Percentiles rank a stretch among this genome's conserved stretches.
Evolutionary conservation across 2,797 vertebrate species (phyloP).

Genomic region (Sebastes ruberrimus): DNA sequence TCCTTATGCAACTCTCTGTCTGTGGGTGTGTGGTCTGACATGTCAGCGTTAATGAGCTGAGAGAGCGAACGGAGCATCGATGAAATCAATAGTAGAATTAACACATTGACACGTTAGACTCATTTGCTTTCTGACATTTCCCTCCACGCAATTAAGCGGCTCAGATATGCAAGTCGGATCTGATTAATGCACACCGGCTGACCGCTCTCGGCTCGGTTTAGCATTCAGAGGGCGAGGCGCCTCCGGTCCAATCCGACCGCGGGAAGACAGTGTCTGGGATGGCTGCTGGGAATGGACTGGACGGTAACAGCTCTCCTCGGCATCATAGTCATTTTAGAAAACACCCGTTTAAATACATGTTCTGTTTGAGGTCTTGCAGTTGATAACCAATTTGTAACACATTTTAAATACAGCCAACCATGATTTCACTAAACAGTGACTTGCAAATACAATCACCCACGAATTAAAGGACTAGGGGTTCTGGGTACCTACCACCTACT

Average conservation of each 20-base stretch:
- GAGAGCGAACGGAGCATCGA: slow-evolving; percentile 64
- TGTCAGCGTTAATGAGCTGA: slow-evolving; percentile 76
- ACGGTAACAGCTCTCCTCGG: background rate
- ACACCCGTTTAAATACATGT: background rate
- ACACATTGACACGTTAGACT: slow-evolving; percentile 77
- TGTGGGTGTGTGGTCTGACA: slow-evolving; percentile 40
- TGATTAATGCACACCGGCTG: slow-evolving; percentile 66
- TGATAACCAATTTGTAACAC: background rate
- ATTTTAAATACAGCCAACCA: background rate
- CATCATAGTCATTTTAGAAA: too few species aligned
- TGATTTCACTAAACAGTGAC: background rate
- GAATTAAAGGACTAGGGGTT: background rate
- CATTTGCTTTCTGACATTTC: slow-evolving; percentile 83
- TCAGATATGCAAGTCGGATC: slow-evolving; percentile 77
- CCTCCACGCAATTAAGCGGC: slow-evolving; percentile 74
- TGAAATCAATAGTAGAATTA: slow-evolving; percentile 82
- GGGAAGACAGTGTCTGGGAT: background rate
- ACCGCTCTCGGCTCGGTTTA: slow-evolving; percentile 28
- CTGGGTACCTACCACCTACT: too few species aligned
- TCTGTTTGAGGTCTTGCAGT: background rate
- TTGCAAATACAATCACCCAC: background rate
- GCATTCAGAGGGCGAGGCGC: slow-evolving; percentile 7
- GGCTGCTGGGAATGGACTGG: background rate
- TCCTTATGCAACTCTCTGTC: background rate
- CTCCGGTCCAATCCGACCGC: background rate